A percentile compares a stretch with the other conserved stretches of the same genome.
phyloP scores from a whole-genome alignment of 2,797 vertebrate species.

The Cygnus olor region DNA sequence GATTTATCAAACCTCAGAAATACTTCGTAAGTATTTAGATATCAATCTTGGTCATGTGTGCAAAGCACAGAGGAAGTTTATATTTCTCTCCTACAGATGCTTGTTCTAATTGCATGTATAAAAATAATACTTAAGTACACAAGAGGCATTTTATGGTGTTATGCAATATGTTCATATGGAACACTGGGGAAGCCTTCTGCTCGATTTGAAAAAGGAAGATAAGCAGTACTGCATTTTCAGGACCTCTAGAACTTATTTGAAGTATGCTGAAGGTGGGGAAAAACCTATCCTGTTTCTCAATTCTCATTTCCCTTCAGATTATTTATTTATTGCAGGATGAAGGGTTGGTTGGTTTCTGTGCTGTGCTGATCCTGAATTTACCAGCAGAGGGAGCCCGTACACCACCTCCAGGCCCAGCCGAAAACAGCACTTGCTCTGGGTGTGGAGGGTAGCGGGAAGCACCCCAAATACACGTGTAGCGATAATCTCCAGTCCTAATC shows the following conservation, averaged over 20 bases:
- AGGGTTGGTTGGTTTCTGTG: neutral
- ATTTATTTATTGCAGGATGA: neutral
- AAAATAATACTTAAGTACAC: neutral
- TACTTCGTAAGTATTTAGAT: neutral
- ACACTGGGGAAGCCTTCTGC: neutral
- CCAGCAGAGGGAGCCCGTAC: constrained; percentile 41
- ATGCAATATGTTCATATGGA: neutral
- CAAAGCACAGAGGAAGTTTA: neutral
- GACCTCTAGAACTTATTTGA: neutral
- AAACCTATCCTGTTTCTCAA: neutral
- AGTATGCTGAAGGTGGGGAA: neutral
- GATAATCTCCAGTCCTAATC: neutral
- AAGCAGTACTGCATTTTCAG: neutral
- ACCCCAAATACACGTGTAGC: neutral
- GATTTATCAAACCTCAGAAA: neutral
- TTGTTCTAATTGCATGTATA: neutral
- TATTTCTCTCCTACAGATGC: neutral
- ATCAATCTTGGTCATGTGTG: neutral
- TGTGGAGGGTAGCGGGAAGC: neutral
- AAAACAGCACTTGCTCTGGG: accelerated
- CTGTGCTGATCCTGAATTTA: neutral
- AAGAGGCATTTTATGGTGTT: neutral
- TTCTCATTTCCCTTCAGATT: neutral
- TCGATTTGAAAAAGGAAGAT: neutral
- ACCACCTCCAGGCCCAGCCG: neutral